These are phyloP conservation scores for Pelochelys cantorii DNA, from an alignment of 2,797 vertebrate species.

Conservation along the genomic window DNA sequence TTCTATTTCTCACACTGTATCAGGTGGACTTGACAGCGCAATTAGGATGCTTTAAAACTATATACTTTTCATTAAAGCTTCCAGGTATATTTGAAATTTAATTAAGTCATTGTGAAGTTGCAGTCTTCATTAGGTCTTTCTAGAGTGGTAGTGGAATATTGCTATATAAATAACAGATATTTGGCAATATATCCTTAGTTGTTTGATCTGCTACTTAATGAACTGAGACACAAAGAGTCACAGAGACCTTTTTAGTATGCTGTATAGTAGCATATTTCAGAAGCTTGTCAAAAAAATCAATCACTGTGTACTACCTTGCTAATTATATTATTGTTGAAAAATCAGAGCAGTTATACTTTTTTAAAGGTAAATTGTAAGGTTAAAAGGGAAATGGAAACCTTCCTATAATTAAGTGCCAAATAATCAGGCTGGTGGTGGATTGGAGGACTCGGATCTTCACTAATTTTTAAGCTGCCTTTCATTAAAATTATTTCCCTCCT, in stretches of 20 bases:
- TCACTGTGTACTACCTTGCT: not conserved
- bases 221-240: not conserved
- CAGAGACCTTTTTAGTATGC: not conserved
- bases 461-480: not conserved
- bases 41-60: slow-evolving; percentile 18
- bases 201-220: slow-evolving; percentile 8
- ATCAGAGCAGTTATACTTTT: not conserved
- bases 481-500: not conserved
- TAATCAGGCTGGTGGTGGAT: not conserved
- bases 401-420: not conserved
- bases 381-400: not conserved
- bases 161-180: slow-evolving; percentile 5
- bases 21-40: not conserved
- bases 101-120: slow-evolving; percentile 47
- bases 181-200: not conserved
- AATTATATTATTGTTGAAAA: slow-evolving; percentile 14
- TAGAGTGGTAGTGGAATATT: not conserved
- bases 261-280: not conserved
- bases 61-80: slow-evolving; percentile 11
- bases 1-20: not conserved
- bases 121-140: slow-evolving; percentile 25
- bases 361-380: not conserved
- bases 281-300: not conserved
- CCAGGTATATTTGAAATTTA: slow-evolving; percentile 41
- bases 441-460: not conserved